Base-by-base conservation (phyloP, 2,888 invertebrate species). In the Galerucella pusilla region DNA sequence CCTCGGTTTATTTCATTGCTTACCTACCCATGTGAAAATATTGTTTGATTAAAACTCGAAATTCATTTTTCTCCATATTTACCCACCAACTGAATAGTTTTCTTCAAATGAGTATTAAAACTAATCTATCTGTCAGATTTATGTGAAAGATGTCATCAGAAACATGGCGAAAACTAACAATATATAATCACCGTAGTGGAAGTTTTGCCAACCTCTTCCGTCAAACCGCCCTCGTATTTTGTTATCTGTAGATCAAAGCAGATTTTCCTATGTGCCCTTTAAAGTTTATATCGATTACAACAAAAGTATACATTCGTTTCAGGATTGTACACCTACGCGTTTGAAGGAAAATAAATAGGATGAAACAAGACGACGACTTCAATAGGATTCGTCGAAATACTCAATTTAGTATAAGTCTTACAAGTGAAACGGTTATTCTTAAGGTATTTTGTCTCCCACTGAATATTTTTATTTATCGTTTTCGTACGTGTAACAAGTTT, bases 281-380 rank as follows among this genome's bases (percentile, higher is more conserved):
- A n/a, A n/a, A 63, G 63, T 42, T 63, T 63, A 42, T n/a, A 63
- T 63, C 63, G 63, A 63, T 63, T 63, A 63, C 63, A 42, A 42
- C 63, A 42, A 16, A 35, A 63, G 63, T 63, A n/a, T 42, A 28
- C 28, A 42, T 63, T n/a, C 63, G 16, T 63, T 63, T 63, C 16
- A 35, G 35, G 35, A 42, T 57, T 57, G 57, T 57, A 57, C 57
- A 20, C 16, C 57, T 20, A 57, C 16, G 57, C 16, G 11, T 57
- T 20, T 10, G 20, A 16, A 57, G 57, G 16, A 57, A 57, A 57
- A 57, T 57, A 57, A 57, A 57, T 57, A 10, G 16, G 20, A 57
- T 57, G 20, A 16, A 57, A 20, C 16, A 57, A 57, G 57, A 16
- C 7, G 57, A 57, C 2, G 57, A 57, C 20, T 20, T 57, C 20